These are phyloP conservation scores for Tipula helvola DNA, from an alignment of 2,888 invertebrate species.

Conservation along the genomic window DNA sequence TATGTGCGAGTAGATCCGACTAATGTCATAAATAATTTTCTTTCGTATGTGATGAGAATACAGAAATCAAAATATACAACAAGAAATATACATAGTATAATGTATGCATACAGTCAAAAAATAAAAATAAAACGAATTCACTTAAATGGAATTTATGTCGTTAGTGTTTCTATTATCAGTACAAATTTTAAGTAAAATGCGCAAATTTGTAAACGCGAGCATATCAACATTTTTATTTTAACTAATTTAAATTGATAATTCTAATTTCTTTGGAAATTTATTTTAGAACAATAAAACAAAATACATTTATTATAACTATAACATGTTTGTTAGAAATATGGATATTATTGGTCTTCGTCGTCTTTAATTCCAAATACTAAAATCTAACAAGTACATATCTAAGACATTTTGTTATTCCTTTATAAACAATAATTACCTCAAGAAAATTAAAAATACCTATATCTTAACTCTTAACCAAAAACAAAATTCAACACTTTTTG, in stretches of 20 bases:
- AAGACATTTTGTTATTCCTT: too few species aligned
- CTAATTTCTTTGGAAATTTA: background rate
- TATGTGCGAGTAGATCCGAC: too few species aligned
- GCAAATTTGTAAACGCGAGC: background rate
- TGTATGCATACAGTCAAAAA: background rate
- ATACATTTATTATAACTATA: background rate
- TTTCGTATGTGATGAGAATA: background rate
- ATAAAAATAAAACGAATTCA: background rate
- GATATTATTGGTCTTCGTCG: too few species aligned
- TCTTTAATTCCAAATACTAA: too few species aligned
- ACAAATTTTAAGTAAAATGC: background rate
- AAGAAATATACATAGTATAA: background rate
- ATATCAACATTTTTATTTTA: background rate
- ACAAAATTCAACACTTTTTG: too few species aligned
- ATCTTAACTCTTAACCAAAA: too few species aligned
- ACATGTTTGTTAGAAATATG: too few species aligned
- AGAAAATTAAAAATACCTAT: too few species aligned
- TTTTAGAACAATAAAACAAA: background rate
- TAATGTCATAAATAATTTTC: background rate
- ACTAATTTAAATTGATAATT: background rate
- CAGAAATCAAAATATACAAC: background rate
- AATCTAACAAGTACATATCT: too few species aligned
- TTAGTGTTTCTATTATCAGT: background rate
- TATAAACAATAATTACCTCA: too few species aligned
- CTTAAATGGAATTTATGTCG: background rate